phyloP scores from a whole-genome alignment of 1,140 invertebrate species.

The Caenorhabditis remanei region DNA sequence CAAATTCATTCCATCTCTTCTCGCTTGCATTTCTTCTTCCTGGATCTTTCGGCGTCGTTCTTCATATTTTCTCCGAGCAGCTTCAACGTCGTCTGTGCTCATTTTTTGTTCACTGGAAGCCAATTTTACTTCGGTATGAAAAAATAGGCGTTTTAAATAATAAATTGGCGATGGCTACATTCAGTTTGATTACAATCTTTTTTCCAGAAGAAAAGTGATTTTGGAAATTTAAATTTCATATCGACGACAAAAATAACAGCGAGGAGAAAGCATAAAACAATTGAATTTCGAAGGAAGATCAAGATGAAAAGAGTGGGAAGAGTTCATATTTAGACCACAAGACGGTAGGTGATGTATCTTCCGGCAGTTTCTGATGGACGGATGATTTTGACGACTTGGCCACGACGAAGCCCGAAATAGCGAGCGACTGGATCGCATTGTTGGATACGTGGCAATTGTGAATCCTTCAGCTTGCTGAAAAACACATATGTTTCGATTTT shows the following conservation, averaged over 20 bases:
- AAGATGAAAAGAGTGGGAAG: neutral
- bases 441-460: conserved; percentile 98
- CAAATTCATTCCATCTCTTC: conserved; percentile 63
- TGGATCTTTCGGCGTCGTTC: conserved; percentile 56
- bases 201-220: neutral
- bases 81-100: conserved; percentile 54
- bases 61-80: conserved; percentile 56
- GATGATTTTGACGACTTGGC: conserved; percentile 98
- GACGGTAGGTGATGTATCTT: conserved; percentile 95
- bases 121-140: neutral
- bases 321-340: conserved; percentile 81
- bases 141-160: neutral
- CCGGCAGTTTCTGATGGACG: conserved; percentile 97
- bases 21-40: conserved; percentile 58
- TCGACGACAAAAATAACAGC: neutral
- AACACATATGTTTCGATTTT: neutral
- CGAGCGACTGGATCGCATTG: conserved; percentile 96
- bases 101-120: neutral
- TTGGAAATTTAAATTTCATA: neutral
- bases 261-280: neutral
- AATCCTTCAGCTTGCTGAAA: conserved; percentile 92
- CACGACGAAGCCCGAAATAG: conserved; percentile 95
- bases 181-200: neutral
- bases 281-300: neutral
- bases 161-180: neutral